A percentile compares a stretch with the other conserved stretches of the same genome.
phyloP scores from a whole-genome alignment of 1,140 invertebrate species.

The Leptinotarsa undecemlineata region DNA sequence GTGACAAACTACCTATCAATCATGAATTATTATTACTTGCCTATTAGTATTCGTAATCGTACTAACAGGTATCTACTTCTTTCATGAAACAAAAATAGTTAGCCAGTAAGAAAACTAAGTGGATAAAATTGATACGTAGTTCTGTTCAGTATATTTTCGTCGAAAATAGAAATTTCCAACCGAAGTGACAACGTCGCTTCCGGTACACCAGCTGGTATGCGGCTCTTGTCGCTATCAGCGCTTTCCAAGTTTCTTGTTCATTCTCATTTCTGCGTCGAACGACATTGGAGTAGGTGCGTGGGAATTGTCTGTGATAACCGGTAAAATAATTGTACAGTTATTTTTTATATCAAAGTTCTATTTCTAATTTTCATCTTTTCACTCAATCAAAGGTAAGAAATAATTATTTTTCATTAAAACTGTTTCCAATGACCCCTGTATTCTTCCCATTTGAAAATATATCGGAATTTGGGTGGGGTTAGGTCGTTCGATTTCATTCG shows the following conservation, averaged over 20 bases:
- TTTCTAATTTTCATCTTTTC: conserved; percentile 1
- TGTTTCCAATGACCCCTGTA: not conserved
- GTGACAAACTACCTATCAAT: too few species aligned
- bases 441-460: not conserved
- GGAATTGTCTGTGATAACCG: conserved; percentile 21
- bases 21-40: too few species aligned
- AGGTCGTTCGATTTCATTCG: conserved; percentile 4
- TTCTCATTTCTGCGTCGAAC: conserved; percentile 10
- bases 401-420: not conserved
- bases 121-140: too few species aligned
- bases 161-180: too few species aligned
- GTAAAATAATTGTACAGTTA: conserved; percentile 25
- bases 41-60: too few species aligned
- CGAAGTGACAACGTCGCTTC: not conserved
- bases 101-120: too few species aligned
- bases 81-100: too few species aligned
- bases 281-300: conserved; percentile 10
- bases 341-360: conserved; percentile 5
- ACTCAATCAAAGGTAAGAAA: conserved; percentile 24
- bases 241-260: not conserved
- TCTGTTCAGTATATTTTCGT: too few species aligned
- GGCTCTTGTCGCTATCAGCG: conserved; percentile 1
- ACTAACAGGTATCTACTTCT: too few species aligned
- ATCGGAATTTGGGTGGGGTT: conserved; percentile 23
- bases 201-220: not conserved